phyloP scores from a whole-genome alignment of 2,113 vertebrate genomes.

The Spea multiplicata region DNA sequence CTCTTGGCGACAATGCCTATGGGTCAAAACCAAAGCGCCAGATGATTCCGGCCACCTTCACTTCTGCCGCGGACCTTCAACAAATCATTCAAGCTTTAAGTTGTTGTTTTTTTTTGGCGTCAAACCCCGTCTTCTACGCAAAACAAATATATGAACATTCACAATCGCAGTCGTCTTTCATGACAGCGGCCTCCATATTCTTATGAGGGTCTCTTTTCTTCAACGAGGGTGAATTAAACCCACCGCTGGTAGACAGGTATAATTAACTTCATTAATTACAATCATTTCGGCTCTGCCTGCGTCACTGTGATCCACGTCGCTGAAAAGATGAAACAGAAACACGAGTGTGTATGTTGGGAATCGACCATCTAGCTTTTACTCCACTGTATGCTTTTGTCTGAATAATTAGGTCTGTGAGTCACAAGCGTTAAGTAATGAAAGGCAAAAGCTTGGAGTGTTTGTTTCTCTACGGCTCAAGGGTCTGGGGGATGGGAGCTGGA shows the following conservation, averaged over 20 bases:
- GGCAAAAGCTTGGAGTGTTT: neutral
- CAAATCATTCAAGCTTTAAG: too few relatives aligned
- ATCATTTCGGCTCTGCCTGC: neutral
- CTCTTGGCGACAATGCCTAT: too few relatives aligned
- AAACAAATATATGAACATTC: neutral
- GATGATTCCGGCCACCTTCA: too few relatives aligned
- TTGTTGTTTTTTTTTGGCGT: too few relatives aligned
- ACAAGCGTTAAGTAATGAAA: conserved; percentile 29
- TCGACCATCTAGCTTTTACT: neutral
- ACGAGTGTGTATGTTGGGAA: conserved; percentile 4
- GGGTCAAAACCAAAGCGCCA: too few relatives aligned
- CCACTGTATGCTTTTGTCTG: conserved; percentile 26
- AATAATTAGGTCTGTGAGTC: conserved; percentile 31
- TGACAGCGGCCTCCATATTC: neutral
- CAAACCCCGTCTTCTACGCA: neutral
- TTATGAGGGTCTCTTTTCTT: neutral
- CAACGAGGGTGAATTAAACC: neutral
- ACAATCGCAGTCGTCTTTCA: neutral
- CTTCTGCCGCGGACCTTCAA: too few relatives aligned
- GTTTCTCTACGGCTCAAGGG: conserved; percentile 15
- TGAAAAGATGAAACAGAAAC: conserved; percentile 16
- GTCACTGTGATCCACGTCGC: conserved; percentile 7
- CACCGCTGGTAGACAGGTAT: conserved; percentile 13
- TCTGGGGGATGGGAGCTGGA: conserved; percentile 12
- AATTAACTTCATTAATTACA: conserved; percentile 18